Base-by-base conservation (phyloP, 2,113 vertebrate species). In the Australoheros scitulus region DNA sequence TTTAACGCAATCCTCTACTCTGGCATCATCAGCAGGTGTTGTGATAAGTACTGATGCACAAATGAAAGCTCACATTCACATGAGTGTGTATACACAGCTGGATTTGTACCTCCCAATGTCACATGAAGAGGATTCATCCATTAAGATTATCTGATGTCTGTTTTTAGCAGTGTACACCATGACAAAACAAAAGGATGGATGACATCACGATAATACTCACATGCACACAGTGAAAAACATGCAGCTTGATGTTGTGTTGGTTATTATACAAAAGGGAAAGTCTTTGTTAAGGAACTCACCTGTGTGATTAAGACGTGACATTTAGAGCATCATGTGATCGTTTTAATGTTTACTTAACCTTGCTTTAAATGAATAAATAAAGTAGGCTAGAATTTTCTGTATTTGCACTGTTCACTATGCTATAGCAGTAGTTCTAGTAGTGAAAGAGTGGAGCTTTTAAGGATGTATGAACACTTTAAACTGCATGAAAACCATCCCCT, bases 141-240 rank as follows among this genome's bases (percentile, higher is more conserved):
- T 93, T 92, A 90, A 59, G 60, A 70, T 86, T 88, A 92, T 92
- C 92, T 89, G 79, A 84, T 86, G 72, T 82, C 70, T 93, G 92
- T 91, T 93, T 93, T 85, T 93, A 91, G 60, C 75, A 7, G 5
- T 0, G 0, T 6, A 38, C 24, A 55, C 70, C 58, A 79, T 84
- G 84, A 80, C 81, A 76, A 87, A 74, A 80, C 82, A 76, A 84
- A 68, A 29, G 57, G 76, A 78, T 85, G 60, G 78, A 81, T 86
- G 78, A 77, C 72, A 76, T 91, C 61, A 81, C 24, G 7, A 41
- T 78, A 64, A 79, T 81, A 17, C 61, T 18, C 41, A 58, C 43
- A 83, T 36, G 41, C n/a, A 4, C 38, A 78, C 8, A 29, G 32
- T 61, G 36, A 77, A 38, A 75, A 58, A 65, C 2, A 2, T 56